Evolutionary conservation across 2,888 invertebrate genomes (phyloP).

Genomic region (Ormyrus labotus): DNA sequence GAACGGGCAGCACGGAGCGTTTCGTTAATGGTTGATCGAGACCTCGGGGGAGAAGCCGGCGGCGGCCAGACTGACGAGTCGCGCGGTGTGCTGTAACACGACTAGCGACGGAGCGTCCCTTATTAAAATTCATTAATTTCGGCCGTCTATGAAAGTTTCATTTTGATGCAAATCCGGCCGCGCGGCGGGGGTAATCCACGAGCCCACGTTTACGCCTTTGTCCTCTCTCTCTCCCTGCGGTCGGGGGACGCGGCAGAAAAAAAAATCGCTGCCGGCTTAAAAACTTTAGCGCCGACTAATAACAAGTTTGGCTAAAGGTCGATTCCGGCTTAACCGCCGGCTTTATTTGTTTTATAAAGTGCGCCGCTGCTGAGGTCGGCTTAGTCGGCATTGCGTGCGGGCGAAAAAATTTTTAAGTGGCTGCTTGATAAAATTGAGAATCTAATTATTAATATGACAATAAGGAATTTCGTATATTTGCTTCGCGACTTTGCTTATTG

Average conservation of each 20-base stretch:
- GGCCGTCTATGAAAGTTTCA: slow-evolving; percentile 72
- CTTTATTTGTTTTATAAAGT: no score
- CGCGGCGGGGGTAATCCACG: slow-evolving; percentile 51
- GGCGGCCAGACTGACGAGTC: neutral
- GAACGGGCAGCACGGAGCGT: no score
- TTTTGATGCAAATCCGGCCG: slow-evolving; percentile 73
- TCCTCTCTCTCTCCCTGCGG: no score
- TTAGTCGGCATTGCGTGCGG: no score
- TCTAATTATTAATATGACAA: no score
- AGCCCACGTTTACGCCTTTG: slow-evolving; percentile 18
- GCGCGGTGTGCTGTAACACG: slow-evolving; percentile 16
- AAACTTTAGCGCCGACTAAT: slow-evolving; percentile 29
- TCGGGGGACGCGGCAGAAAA: slow-evolving; percentile 27
- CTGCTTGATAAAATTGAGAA: no score
- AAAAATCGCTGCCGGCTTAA: slow-evolving; percentile 62
- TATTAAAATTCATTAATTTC: slow-evolving; percentile 75
- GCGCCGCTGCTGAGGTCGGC: no score
- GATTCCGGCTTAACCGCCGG: neutral
- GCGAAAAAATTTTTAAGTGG: no score
- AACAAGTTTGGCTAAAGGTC: slow-evolving; percentile 8
- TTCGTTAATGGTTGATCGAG: no score
- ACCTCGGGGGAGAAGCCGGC: no score
- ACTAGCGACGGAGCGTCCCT: slow-evolving; percentile 57
- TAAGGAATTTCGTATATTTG: no score
- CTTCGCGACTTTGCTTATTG: no score